Evolutionary conservation across 2,888 invertebrate species (phyloP), one percentile per base, ranked within the genome.

Genomic region (Ophonus ardosiacus): DNA sequence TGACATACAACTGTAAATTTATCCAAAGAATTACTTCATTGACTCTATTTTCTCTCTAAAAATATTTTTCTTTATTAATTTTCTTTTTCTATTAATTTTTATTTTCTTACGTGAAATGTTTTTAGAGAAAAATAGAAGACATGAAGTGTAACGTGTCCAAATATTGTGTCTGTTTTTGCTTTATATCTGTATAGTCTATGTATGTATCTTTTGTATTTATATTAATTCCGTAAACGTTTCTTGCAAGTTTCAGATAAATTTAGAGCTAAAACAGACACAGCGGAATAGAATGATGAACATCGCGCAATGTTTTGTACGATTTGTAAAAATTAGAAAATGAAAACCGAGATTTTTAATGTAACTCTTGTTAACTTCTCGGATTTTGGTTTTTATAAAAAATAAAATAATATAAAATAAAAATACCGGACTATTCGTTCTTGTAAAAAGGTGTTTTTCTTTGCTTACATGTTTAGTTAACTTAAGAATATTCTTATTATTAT

Each of bases 301-400:
- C 40, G 40, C 59, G 57, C 74, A 82, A 82, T 82, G 82, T 82
- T 82, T 82, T 82, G 74, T 82, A 82, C 82, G 82, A 82, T 82
- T 82, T 82, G 74, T 82, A 82, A 68, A 81, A 81, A 81, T 81
- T 68, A 81, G 65, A 81, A 81, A 43, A 80, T 80, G 59, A 61
- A 80, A 80, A 80, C 80, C 80, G 80, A 80, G 80, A 80, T 80
- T 80, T 78, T 80, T 61, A 61, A 80, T 80, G 59, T 61, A 61
- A 80, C 61, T 38, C 13, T 61, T 80, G 80, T 40, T 80, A 40
- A 80, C 56, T 31, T 61, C 80, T 80, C 80, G 80, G 80, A 80
- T 59, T 80, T 80, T 80, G 80, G 80, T 80, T 80, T 80, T 80
- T 80, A 80, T 80, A 80, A 17, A 61, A 80, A 80, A 40, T 80